Base-by-base conservation (phyloP, 2,888 invertebrate genomes). In the Ochropleura plecta region DNA sequence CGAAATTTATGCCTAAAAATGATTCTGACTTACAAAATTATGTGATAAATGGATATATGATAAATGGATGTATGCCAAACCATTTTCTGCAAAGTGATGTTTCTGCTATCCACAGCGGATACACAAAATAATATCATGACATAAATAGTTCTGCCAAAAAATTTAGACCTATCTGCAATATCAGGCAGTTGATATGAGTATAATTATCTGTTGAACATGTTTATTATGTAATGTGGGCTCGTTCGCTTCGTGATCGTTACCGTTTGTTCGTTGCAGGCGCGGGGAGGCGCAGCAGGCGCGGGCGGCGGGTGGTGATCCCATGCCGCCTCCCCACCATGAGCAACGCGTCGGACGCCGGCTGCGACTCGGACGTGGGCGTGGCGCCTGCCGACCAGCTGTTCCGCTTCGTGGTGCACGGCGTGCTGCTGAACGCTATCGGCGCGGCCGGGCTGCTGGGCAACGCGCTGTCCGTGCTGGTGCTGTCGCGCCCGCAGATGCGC, bases 401-500 rank as follows among this genome's bases (percentile, higher is more conserved):
- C 91, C 98, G 98, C 90, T 98, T 99, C 96, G 97, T 98, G 93
- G 97, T 98, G 83, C 98, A 98, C 94, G 99, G 98, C 78, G 97
- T 99, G 84, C 96, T 98, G 85, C 97, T 99, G 75, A 98, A 98
- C 93, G 94, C 97, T 66, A 97, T 99, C 88, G 98, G 98, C 76
- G 94, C 98, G 46, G 97, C 98, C 89, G 99, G 99, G 9, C 97
- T 99, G 81, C 97, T 99, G 63, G 99, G 99, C 83, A 99, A 99
- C 95, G 97, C 98, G 76, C 98, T 99, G 74, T 98, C 99, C 59
- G 98, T 99, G 97, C 97, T 99, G 79, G 99, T 99, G 88, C 97
- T 99, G 70, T 98, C 98, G 76, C 97, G 99, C 73, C 99, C 99
- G 44, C 98, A 99, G 94, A 99, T 99, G 99, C 97, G 98, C 90